A percentile compares a stretch with the other conserved stretches of the same genome.
Conservation (phyloP, 30 jellyfish, hydroid and myxozoan species). For the Aurelia aurita region DNA sequence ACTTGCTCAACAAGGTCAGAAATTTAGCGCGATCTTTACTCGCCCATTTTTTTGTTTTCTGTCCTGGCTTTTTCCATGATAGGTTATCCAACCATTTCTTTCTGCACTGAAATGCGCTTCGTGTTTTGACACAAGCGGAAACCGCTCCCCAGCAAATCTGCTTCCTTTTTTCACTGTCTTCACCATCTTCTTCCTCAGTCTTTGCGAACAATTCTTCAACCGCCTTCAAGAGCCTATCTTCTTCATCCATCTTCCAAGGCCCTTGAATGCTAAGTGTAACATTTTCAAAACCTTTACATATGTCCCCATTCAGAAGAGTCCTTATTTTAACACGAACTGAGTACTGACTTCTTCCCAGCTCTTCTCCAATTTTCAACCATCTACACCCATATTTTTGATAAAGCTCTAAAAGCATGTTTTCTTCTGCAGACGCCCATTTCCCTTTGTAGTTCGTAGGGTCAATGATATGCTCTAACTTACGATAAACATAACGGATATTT, state of each 20-base stretch:
- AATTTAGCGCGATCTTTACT: not conserved
- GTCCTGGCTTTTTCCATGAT: slow-evolving; percentile 18
- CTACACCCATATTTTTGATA: slow-evolving; percentile 29
- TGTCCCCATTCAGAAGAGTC: too few species aligned
- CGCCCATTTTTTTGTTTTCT: slow-evolving; percentile 18
- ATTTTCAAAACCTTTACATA: too few species aligned
- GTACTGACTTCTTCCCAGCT: slow-evolving; percentile 39
- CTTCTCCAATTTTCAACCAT: slow-evolving; percentile 41
- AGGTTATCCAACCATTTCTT: slow-evolving; percentile 33
- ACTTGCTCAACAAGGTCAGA: slow-evolving; percentile 2
- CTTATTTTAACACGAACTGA: not conserved
- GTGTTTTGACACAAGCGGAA: slow-evolving; percentile 26
- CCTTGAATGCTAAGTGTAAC: not conserved
- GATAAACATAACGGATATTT: slow-evolving; percentile 4
- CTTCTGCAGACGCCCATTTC: slow-evolving; percentile 25
- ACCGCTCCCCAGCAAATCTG: slow-evolving; percentile 30
- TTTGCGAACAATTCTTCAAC: not conserved
- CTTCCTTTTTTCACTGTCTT: not conserved
- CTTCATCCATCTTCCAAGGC: not conserved
- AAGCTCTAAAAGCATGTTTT: not conserved
- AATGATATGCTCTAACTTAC: not conserved
- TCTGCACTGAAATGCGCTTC: slow-evolving; percentile 30
- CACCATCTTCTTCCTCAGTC: not conserved
- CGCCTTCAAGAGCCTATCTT: not conserved
- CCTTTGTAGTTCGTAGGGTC: slow-evolving; percentile 57